Conservation (phyloP, 2,797 vertebrate genomes). For the Acridotheres tristis region DNA sequence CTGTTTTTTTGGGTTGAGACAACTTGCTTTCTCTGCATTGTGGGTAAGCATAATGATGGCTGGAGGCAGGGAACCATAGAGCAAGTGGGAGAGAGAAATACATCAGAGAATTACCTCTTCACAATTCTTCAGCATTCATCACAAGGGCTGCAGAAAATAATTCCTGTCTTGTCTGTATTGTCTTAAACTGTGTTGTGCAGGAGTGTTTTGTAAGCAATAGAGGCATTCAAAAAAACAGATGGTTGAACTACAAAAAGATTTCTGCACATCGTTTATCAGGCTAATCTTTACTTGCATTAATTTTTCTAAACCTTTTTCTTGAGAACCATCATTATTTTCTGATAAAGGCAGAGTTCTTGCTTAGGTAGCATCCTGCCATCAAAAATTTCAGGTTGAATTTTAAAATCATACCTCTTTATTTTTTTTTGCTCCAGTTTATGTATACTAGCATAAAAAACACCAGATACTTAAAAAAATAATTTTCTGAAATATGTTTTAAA, state of each 20-base stretch:
- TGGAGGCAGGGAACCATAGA: neutral
- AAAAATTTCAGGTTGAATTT: neutral
- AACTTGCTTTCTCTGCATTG: neutral
- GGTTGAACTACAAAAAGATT: neutral
- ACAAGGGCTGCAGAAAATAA: neutral
- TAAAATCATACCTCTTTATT: neutral
- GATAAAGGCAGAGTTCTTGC: neutral
- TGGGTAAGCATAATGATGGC: neutral
- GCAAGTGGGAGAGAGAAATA: neutral
- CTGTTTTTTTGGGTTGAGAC: neutral
- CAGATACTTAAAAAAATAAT: neutral
- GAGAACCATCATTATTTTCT: neutral
- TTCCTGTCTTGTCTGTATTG: neutral
- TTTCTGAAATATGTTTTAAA: neutral
- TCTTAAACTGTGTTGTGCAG: neutral
- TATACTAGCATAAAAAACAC: neutral
- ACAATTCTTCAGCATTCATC: conserved; percentile 7
- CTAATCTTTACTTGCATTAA: neutral
- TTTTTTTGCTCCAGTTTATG: neutral
- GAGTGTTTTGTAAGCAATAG: neutral
- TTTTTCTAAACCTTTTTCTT: neutral
- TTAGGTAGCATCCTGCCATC: neutral
- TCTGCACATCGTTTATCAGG: neutral
- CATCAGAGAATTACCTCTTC: neutral
- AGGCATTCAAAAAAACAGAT: neutral